Evolutionary conservation across 2,113 vertebrate genomes (phyloP).

Genomic region (Cinclus cinclus): DNA sequence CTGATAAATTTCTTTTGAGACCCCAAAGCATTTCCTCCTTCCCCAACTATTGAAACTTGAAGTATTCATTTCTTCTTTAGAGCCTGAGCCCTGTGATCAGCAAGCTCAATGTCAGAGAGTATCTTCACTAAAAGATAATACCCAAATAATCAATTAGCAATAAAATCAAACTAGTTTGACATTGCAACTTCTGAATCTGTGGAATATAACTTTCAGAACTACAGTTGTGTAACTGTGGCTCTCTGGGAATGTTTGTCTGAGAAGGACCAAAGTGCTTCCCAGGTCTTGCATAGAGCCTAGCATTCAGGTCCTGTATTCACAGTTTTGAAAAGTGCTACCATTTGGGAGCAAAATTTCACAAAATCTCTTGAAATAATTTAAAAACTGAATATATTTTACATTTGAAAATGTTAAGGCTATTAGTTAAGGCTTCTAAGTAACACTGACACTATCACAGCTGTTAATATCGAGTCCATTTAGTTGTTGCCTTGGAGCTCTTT

Average conservation of each 20-base stretch:
- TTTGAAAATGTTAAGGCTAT: not conserved
- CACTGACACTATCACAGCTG: not conserved
- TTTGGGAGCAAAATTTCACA: not conserved
- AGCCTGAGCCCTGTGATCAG: not conserved
- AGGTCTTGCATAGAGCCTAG: not conserved
- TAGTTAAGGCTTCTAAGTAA: not conserved
- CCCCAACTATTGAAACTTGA: not conserved
- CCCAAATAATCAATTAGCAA: not conserved
- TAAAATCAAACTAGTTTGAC: not conserved
- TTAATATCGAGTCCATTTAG: not conserved
- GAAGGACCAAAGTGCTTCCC: not conserved
- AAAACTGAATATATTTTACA: not conserved
- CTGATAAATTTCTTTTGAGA: not conserved
- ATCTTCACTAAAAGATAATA: not conserved
- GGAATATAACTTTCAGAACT: conserved; percentile 11
- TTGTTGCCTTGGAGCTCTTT: conserved; percentile 5
- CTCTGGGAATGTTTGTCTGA: not conserved
- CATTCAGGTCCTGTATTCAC: not conserved
- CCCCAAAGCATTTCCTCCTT: not conserved
- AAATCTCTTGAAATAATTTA: not conserved
- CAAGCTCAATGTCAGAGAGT: not conserved
- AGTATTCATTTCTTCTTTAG: not conserved
- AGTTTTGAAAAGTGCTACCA: not conserved
- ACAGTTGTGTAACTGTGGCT: not conserved
- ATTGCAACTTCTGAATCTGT: not conserved